Percentiles rank a stretch among this genome's conserved stretches.
Evolutionary conservation across 2,113 vertebrate species (phyloP).

Genomic region (Empidonax alnorum): DNA sequence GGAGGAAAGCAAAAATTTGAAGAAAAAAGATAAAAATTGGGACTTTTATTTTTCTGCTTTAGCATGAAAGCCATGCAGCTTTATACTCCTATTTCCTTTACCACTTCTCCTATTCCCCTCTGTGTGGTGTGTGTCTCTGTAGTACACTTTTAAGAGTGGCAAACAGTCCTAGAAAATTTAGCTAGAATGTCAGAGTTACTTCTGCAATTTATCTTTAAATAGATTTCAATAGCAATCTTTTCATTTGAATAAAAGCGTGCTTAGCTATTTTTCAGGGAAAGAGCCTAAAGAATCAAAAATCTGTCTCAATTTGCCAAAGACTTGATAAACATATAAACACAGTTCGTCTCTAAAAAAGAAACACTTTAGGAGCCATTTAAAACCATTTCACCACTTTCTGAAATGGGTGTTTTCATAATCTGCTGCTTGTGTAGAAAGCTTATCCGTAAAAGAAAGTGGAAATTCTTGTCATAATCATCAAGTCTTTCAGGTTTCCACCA

Average conservation of each 20-base stretch:
- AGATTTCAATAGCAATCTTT: not conserved
- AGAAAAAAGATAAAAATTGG: not conserved
- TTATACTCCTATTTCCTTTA: not conserved
- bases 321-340: not conserved
- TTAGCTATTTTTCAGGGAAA: not conserved
- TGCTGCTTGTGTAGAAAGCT: not conserved
- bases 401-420: not conserved
- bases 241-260: slow-evolving; percentile 9
- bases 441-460: not conserved
- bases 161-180: not conserved
- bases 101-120: fast-evolving
- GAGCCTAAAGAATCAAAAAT: not conserved
- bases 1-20: not conserved
- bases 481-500: not conserved
- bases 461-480: not conserved
- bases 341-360: not conserved
- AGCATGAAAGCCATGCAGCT: not conserved
- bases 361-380: not conserved
- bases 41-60: not conserved
- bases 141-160: not conserved
- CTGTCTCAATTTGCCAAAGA: not conserved
- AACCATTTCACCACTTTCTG: not conserved
- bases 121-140: not conserved
- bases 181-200: not conserved
- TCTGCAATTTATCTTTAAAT: slow-evolving; percentile 15